Percentiles rank a stretch among this genome's conserved stretches.
Evolutionary conservation across 2,888 invertebrate species (phyloP).

Genomic region (Drosophila cracens): DNA sequence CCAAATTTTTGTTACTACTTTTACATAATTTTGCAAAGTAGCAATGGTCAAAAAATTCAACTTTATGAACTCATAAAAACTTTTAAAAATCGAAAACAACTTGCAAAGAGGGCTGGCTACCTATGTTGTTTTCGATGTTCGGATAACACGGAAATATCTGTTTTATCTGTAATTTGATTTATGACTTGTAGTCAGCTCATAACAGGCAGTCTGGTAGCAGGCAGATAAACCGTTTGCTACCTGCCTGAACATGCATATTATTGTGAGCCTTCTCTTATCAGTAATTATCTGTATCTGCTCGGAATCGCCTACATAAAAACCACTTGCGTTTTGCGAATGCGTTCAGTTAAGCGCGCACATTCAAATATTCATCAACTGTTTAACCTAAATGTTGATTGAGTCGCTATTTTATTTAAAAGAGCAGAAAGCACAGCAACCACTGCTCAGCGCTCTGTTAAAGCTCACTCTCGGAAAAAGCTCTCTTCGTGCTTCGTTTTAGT

Average conservation of each 20-base stretch:
- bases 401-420: not conserved
- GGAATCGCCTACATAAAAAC: slow-evolving; percentile 30
- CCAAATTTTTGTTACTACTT: not conserved
- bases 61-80: not conserved
- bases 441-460: slow-evolving; percentile 24
- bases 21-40: not conserved
- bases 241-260: slow-evolving; percentile 32
- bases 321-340: slow-evolving; percentile 6
- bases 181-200: slow-evolving; percentile 12
- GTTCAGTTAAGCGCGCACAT: slow-evolving; percentile 32
- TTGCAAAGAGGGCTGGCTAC: not conserved
- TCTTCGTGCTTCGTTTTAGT: slow-evolving; percentile 24
- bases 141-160: not conserved
- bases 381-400: not conserved
- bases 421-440: slow-evolving; percentile 11
- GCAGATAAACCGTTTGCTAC: slow-evolving; percentile 22
- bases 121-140: not conserved
- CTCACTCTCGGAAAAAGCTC: slow-evolving; percentile 43
- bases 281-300: not conserved
- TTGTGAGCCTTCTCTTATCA: slow-evolving; percentile 28
- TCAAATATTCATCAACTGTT: slow-evolving; percentile 18
- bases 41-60: not conserved
- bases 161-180: slow-evolving; percentile 24
- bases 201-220: not conserved
- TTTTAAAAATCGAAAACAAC: not conserved